Conservation (phyloP, 2,888 invertebrate genomes). For the Elegia similella region DNA sequence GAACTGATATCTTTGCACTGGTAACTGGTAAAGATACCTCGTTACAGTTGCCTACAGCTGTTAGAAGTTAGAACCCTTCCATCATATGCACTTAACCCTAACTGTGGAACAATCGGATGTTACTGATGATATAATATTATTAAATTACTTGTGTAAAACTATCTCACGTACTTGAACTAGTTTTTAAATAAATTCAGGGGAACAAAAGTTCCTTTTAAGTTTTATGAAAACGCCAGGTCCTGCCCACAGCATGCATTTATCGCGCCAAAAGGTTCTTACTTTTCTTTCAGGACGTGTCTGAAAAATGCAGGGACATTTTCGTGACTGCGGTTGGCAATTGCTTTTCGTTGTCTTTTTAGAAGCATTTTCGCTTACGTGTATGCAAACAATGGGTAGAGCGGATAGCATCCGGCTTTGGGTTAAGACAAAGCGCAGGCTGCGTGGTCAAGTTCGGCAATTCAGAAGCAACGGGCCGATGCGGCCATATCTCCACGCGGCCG, state of each 20-base stretch:
- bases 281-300: conserved; percentile 12
- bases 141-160: background rate
- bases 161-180: background rate
- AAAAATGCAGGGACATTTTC: conserved; percentile 24
- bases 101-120: conserved; percentile 8
- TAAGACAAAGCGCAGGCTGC: conserved; percentile 45
- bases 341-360: conserved; percentile 23
- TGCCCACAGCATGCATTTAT: conserved; percentile 7
- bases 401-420: conserved; percentile 29
- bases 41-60: too few relatives aligned
- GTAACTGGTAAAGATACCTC: too few relatives aligned
- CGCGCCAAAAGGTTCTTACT: conserved; percentile 7
- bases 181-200: background rate
- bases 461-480: conserved; percentile 50
- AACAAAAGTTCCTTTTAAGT: conserved; percentile 7
- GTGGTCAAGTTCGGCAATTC: conserved; percentile 66
- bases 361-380: conserved; percentile 28
- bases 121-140: too few relatives aligned
- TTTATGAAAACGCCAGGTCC: background rate
- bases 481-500: conserved; percentile 44
- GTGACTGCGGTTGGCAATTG: conserved; percentile 19
- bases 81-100: too few relatives aligned
- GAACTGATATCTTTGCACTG: too few relatives aligned
- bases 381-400: conserved; percentile 44
- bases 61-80: too few relatives aligned